A percentile compares a stretch with the other conserved stretches of the same genome.
Evolutionary conservation across 2,888 invertebrate species (phyloP).

Genomic region (Malthinus seriepunctatus): DNA sequence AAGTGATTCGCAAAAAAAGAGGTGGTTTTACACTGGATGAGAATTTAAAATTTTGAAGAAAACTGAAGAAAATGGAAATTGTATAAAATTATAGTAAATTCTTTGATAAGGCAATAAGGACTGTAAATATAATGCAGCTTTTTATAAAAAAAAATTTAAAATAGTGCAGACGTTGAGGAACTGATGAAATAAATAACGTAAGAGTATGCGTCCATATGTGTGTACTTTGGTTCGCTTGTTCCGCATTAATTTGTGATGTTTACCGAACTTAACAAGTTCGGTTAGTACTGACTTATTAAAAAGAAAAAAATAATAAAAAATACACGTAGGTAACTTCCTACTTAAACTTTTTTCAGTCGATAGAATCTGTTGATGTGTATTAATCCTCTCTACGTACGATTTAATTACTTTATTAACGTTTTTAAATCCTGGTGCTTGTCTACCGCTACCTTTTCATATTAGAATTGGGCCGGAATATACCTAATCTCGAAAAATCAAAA

Average conservation of each 20-base stretch:
- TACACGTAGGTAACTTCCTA: conserved; percentile 19
- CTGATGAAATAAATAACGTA: conserved; percentile 33
- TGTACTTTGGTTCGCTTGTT: conserved; percentile 37
- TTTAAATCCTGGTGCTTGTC: conserved; percentile 41
- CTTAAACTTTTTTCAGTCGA: not conserved
- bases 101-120: conserved; percentile 48
- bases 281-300: conserved; percentile 34
- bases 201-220: conserved; percentile 32
- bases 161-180: conserved; percentile 38
- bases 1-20: not conserved
- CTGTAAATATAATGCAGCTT: conserved; percentile 53
- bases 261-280: conserved; percentile 21
- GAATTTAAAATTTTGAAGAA: conserved; percentile 21
- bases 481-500: not conserved
- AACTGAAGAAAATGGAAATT: conserved; percentile 38
- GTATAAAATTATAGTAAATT: conserved; percentile 45
- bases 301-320: conserved; percentile 8
- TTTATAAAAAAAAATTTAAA: conserved; percentile 50
- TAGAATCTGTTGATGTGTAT: conserved; percentile 47
- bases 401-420: conserved; percentile 45
- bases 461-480: conserved; percentile 41
- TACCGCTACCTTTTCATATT: conserved; percentile 40
- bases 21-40: not conserved
- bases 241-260: conserved; percentile 34
- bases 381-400: conserved; percentile 32